A percentile compares a stretch with the other conserved stretches of the same genome.
Evolutionary conservation across 2,113 vertebrate genomes (phyloP).

Genomic region (Dasyornis broadbenti): DNA sequence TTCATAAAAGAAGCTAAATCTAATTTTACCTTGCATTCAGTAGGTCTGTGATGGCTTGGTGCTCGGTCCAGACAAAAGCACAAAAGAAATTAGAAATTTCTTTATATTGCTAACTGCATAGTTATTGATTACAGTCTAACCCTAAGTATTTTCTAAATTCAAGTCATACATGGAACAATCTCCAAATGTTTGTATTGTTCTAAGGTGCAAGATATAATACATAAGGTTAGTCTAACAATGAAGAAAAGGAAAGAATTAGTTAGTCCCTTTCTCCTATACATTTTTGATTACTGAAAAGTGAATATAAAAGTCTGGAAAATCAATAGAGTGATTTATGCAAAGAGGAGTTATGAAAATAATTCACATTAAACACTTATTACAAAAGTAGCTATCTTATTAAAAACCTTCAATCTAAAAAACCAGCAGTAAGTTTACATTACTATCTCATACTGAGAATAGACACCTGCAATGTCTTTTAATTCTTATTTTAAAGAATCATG

Average conservation of each 20-base stretch:
- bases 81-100: background rate
- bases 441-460: background rate
- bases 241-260: background rate
- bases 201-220: background rate
- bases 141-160: background rate
- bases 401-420: background rate
- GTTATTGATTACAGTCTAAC: background rate
- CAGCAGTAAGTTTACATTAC: background rate
- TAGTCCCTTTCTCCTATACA: background rate
- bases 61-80: background rate
- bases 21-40: background rate
- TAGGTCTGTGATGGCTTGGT: rapidly evolving
- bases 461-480: background rate
- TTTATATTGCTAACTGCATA: background rate
- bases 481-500: background rate
- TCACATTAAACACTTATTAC: background rate
- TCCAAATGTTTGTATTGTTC: background rate
- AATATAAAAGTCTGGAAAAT: background rate
- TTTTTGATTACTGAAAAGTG: background rate
- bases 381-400: background rate
- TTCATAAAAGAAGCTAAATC: background rate
- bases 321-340: background rate
- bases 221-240: background rate
- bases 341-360: background rate
- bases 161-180: background rate